Percentiles rank a stretch among this genome's conserved stretches.
These are phyloP conservation scores for Dicycla oo DNA, from an alignment of 2,888 invertebrate species.

Conservation along the genomic window DNA sequence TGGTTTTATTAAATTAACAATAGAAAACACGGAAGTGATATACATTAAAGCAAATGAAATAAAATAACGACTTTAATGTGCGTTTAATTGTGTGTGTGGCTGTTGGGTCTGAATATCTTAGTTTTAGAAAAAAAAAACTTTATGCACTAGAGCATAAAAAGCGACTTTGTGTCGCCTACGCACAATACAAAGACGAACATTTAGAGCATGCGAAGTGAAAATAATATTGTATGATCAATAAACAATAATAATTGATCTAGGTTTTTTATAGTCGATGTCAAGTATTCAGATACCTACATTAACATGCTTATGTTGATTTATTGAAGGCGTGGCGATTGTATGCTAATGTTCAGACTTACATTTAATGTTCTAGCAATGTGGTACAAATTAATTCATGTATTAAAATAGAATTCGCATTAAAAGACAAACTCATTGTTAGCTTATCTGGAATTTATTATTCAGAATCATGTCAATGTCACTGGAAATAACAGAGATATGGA, in stretches of 20 bases:
- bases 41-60: too few species aligned
- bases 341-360: slow-evolving; percentile 49
- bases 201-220: too few species aligned
- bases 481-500: slow-evolving; percentile 4
- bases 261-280: slow-evolving; percentile 12
- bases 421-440: slow-evolving; percentile 40
- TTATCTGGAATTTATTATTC: slow-evolving; percentile 42
- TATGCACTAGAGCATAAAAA: too few species aligned
- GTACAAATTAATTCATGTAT: slow-evolving; percentile 49
- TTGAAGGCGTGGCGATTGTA: slow-evolving; percentile 54
- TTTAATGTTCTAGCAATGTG: slow-evolving; percentile 35
- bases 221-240: slow-evolving; percentile 23
- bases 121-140: too few species aligned
- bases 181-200: too few species aligned
- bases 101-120: too few species aligned
- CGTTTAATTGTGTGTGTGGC: too few species aligned
- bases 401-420: slow-evolving; percentile 50
- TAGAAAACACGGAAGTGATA: too few species aligned
- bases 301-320: slow-evolving; percentile 39
- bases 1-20: too few species aligned
- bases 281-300: slow-evolving; percentile 12
- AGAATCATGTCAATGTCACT: slow-evolving; percentile 43
- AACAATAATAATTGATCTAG: slow-evolving; percentile 10
- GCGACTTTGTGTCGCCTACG: too few species aligned
- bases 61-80: too few species aligned